Percentiles rank a stretch among this genome's conserved stretches.
Evolutionary conservation across 2,797 vertebrate species (phyloP).

Genomic region (Eulemur albifrons): DNA sequence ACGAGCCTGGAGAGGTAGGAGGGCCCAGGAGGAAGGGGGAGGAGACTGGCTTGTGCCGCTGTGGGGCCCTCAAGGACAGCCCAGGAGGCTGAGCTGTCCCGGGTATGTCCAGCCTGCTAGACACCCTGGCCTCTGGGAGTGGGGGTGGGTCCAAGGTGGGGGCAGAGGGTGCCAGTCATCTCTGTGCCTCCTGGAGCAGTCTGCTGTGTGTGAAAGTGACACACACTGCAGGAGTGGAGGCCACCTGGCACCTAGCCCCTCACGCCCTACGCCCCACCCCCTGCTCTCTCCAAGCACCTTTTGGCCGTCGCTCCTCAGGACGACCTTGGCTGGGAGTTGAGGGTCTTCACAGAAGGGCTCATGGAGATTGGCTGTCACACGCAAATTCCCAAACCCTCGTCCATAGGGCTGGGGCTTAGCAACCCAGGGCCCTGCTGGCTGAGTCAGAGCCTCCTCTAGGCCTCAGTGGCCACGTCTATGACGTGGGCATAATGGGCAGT

Average conservation of each 20-base stretch:
- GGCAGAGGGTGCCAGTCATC: not conserved
- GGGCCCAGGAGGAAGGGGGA: not conserved
- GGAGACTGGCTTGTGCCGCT: not conserved
- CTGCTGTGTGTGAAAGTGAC: not conserved
- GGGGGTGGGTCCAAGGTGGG: not conserved
- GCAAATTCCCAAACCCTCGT: not conserved
- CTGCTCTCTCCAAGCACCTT: not conserved
- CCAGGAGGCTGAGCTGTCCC: not conserved
- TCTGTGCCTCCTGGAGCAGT: not conserved
- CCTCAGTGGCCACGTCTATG: not conserved
- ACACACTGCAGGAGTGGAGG: not conserved
- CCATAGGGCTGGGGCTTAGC: not conserved
- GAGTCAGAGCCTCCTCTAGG: not conserved
- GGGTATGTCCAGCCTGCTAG: not conserved
- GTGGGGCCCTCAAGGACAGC: not conserved
- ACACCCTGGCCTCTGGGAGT: not conserved
- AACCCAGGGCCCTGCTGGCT: not conserved
- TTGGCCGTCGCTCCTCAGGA: not conserved
- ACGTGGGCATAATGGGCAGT: not conserved
- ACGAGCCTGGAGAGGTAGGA: constrained; percentile 92
- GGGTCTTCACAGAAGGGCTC: not conserved
- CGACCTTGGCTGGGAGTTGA: not conserved
- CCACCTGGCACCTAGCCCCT: not conserved
- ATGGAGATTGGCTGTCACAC: not conserved
- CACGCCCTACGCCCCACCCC: fast-evolving